Percentiles rank a stretch among this genome's conserved stretches.
Conservation (phyloP, 2,113 vertebrate species). For the Anoplopoma fimbria region DNA sequence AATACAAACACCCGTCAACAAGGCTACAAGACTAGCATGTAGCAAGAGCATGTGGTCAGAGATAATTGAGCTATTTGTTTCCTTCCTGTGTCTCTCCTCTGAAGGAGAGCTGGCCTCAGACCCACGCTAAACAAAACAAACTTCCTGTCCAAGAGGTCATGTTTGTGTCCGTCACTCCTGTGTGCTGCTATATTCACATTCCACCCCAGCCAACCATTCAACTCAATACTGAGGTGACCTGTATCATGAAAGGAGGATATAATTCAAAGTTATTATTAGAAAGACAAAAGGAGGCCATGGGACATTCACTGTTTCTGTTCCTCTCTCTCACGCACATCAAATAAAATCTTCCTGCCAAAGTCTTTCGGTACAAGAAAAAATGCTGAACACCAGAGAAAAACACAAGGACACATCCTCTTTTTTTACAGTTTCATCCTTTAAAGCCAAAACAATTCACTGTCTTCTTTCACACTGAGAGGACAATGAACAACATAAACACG, state of each 20-base stretch:
- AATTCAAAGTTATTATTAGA: slow-evolving; percentile 48
- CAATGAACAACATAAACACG: slow-evolving; percentile 1
- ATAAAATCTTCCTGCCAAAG: neutral
- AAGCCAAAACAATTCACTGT: neutral
- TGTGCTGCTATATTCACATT: neutral
- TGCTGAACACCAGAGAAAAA: neutral
- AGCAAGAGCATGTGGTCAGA: slow-evolving; percentile 17
- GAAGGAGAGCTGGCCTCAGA: slow-evolving; percentile 11
- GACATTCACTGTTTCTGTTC: slow-evolving; percentile 7
- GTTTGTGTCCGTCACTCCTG: neutral
- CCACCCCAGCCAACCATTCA: neutral
- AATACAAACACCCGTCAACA: neutral
- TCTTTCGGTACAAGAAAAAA: neutral
- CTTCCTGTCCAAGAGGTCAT: neutral
- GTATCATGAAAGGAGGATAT: slow-evolving; percentile 12
- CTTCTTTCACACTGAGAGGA: neutral
- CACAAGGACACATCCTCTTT: neutral
- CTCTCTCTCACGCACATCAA: neutral
- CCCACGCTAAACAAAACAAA: slow-evolving; percentile 1
- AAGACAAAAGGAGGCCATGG: slow-evolving; percentile 40
- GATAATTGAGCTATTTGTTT: slow-evolving; percentile 31
- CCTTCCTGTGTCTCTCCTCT: slow-evolving; percentile 25
- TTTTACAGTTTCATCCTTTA: neutral
- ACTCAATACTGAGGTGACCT: slow-evolving; percentile 6
- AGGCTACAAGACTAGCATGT: slow-evolving; percentile 14